phyloP scores from a whole-genome alignment of 2,888 invertebrate species.

The Cerceris ruficornis region DNA sequence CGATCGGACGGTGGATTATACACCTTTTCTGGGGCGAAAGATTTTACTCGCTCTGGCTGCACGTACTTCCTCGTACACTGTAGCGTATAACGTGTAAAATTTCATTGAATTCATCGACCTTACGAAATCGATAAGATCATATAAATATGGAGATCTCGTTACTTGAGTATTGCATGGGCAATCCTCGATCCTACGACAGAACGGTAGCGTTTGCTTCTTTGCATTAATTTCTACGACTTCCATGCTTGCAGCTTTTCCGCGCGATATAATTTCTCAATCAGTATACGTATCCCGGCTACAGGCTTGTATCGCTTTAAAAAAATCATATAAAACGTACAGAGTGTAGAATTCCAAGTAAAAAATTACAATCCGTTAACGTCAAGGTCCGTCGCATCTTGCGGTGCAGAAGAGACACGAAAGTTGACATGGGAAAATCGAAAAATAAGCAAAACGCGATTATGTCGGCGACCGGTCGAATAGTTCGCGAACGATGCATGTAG shows the following conservation, averaged over 20 bases:
- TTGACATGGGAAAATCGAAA: neutral
- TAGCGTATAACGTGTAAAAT: neutral
- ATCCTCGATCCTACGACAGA: constrained; percentile 9
- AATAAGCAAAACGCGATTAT: neutral
- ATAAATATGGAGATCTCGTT: constrained; percentile 18
- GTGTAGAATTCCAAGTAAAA: too few species aligned
- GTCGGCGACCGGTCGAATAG: neutral
- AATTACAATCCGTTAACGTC: too few species aligned
- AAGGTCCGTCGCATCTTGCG: neutral
- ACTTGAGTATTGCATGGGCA: constrained; percentile 57
- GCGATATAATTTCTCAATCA: neutral
- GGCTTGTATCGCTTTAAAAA: too few species aligned
- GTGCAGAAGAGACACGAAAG: neutral
- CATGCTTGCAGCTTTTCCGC: constrained; percentile 50
- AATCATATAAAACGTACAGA: too few species aligned
- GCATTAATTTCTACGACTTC: constrained; percentile 68
- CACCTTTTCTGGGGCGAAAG: constrained; percentile 71
- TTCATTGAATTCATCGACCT: neutral
- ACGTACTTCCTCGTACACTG: constrained; percentile 73
- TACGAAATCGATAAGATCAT: neutral
- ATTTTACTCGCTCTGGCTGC: constrained; percentile 74
- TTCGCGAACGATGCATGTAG: neutral
- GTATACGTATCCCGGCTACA: neutral
- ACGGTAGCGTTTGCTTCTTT: constrained; percentile 27
- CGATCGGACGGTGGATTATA: constrained; percentile 71